phyloP scores from a whole-genome alignment of 2,113 vertebrate species.

The Perccottus glenii region DNA sequence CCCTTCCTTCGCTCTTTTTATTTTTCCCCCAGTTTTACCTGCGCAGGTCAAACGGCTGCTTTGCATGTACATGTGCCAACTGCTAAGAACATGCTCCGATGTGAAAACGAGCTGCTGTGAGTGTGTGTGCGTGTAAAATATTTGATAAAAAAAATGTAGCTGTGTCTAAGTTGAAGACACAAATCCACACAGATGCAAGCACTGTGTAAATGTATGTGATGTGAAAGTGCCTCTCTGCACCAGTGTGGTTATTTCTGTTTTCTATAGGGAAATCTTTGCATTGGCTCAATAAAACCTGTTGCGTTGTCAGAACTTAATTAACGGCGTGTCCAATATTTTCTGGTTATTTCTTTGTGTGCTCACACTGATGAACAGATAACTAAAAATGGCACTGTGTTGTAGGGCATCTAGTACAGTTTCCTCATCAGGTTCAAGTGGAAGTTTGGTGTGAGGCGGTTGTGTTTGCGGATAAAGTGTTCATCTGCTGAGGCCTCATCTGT shows the following conservation, averaged over 20 bases:
- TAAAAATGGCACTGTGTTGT: not conserved
- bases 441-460: conserved; percentile 29
- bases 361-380: conserved; percentile 7
- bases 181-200: conserved; percentile 34
- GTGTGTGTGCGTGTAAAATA: conserved; percentile 40
- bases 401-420: not conserved
- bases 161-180: conserved; percentile 38
- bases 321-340: conserved; percentile 38
- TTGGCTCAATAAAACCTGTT: conserved; percentile 63
- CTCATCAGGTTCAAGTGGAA: conserved; percentile 10
- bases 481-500: conserved; percentile 7
- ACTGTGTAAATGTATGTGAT: conserved; percentile 51
- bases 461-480: conserved; percentile 24
- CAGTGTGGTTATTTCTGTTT: conserved; percentile 37
- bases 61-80: conserved; percentile 97
- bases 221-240: conserved; percentile 75
- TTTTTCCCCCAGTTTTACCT: conserved; percentile 53
- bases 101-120: conserved; percentile 38
- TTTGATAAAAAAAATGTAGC: conserved; percentile 59
- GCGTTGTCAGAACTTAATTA: conserved; percentile 45
- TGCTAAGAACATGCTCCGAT: conserved; percentile 57
- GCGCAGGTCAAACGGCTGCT: conserved; percentile 81
- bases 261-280: conserved; percentile 27
- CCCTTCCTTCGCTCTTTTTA: not conserved
- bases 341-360: not conserved